phyloP scores from a whole-genome alignment of 1,140 invertebrate genomes.

The Cydia pomonella region DNA sequence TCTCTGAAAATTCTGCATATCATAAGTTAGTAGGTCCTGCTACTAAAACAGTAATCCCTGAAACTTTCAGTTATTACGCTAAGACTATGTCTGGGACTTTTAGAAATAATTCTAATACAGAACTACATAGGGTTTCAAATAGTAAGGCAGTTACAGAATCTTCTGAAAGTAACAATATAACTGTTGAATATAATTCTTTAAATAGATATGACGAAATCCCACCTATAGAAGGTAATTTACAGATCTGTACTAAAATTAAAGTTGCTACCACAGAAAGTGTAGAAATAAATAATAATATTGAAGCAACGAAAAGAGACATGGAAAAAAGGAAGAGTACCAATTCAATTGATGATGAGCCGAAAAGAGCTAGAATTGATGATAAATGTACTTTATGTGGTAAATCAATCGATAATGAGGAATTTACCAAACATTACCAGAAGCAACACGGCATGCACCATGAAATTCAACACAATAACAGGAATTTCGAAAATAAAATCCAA shows the following conservation, averaged over 20 bases:
- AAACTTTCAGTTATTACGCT: too few species aligned
- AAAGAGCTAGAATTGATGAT: neutral
- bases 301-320: neutral
- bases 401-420: neutral
- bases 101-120: neutral
- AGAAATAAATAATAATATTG: neutral
- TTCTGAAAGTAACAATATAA: neutral
- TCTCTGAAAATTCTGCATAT: neutral
- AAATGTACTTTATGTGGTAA: neutral
- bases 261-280: neutral
- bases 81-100: neutral
- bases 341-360: neutral
- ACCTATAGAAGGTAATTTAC: neutral
- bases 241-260: neutral
- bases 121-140: neutral
- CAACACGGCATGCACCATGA: neutral
- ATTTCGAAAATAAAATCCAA: slow-evolving; percentile 8
- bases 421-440: neutral
- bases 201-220: neutral
- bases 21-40: neutral
- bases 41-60: neutral
- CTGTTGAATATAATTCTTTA: neutral
- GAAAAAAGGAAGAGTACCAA: neutral
- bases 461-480: neutral
- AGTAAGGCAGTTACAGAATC: neutral